Evolutionary conservation across 2,888 invertebrate genomes (phyloP).

Genomic region (Colletes collaris): DNA sequence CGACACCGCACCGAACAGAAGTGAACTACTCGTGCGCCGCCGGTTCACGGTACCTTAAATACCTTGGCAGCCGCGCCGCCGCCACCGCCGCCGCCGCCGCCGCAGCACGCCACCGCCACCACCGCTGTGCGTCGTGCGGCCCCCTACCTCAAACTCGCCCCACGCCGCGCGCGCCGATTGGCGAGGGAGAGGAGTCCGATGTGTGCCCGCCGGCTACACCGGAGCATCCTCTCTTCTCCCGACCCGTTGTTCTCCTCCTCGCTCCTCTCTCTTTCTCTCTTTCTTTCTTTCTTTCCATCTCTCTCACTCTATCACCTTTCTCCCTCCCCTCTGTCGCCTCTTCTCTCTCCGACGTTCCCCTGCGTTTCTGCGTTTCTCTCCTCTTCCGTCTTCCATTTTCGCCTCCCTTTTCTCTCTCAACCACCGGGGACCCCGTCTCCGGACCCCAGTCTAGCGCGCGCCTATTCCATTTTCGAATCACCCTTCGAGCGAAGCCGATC

Average conservation of each 20-base stretch:
- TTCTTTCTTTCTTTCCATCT: slow-evolving; percentile 33
- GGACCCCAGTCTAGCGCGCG: too few relatives aligned
- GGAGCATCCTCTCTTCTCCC: slow-evolving; percentile 68
- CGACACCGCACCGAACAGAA: slow-evolving; percentile 84
- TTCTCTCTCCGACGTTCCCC: slow-evolving; percentile 27
- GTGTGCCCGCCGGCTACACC: slow-evolving; percentile 71
- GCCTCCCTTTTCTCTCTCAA: slow-evolving; percentile 11
- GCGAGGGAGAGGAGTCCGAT: slow-evolving; percentile 76
- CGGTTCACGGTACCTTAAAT: slow-evolving; percentile 86
- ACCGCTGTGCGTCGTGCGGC: slow-evolving; percentile 79
- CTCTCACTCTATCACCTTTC: slow-evolving; percentile 37
- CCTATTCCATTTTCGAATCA: too few relatives aligned
- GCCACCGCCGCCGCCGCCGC: slow-evolving; percentile 66
- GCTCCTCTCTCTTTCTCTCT: slow-evolving; percentile 21
- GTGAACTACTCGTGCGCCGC: slow-evolving; percentile 86
- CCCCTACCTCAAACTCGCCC: slow-evolving; percentile 84
- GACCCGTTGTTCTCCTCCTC: slow-evolving; percentile 48
- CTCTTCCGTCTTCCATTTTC: slow-evolving; percentile 13
- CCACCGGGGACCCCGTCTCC: slow-evolving; percentile 13
- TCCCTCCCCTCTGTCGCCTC: slow-evolving; percentile 13
- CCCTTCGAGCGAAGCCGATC: background rate
- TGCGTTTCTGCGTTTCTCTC: background rate
- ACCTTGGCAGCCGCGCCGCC: slow-evolving; percentile 84
- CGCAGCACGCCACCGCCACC: slow-evolving; percentile 65
- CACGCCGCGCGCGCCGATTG: slow-evolving; percentile 79